These are phyloP conservation scores for Triplophysa dalaica DNA, from an alignment of 2,113 vertebrate genomes.

Conservation along the genomic window DNA sequence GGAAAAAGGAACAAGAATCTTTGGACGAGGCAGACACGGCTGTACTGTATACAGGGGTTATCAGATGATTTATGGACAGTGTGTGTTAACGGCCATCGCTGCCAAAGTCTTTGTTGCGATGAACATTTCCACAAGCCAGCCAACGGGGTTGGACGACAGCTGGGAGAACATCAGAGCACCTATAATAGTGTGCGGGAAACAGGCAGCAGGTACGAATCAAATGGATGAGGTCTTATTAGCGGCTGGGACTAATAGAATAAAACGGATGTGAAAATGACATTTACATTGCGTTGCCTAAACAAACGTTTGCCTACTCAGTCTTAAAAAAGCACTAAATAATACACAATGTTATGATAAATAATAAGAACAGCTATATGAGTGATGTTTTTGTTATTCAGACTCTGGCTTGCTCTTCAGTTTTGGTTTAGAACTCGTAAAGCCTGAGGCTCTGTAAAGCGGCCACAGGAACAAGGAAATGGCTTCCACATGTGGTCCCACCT, in stretches of 20 bases:
- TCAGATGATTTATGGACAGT: constrained; percentile 35
- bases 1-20: constrained; percentile 15
- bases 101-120: constrained; percentile 32
- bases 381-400: background rate
- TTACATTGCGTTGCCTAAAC: background rate
- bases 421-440: constrained; percentile 6
- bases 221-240: background rate
- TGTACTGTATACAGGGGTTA: constrained; percentile 29
- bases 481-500: constrained; percentile 27
- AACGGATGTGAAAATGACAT: background rate
- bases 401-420: background rate
- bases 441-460: background rate
- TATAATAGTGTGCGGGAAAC: background rate
- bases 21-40: constrained; percentile 7
- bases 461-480: constrained; percentile 7
- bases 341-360: too few species aligned
- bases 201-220: constrained; percentile 1
- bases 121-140: constrained; percentile 36
- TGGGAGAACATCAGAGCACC: background rate
- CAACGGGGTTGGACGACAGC: background rate
- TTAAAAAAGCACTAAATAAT: too few species aligned
- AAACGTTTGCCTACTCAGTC: too few species aligned
- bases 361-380: too few species aligned
- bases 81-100: constrained; percentile 11
- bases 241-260: background rate